Evolutionary conservation across 1,140 invertebrate genomes (phyloP).

Genomic region (Monomorium pharaonis): DNA sequence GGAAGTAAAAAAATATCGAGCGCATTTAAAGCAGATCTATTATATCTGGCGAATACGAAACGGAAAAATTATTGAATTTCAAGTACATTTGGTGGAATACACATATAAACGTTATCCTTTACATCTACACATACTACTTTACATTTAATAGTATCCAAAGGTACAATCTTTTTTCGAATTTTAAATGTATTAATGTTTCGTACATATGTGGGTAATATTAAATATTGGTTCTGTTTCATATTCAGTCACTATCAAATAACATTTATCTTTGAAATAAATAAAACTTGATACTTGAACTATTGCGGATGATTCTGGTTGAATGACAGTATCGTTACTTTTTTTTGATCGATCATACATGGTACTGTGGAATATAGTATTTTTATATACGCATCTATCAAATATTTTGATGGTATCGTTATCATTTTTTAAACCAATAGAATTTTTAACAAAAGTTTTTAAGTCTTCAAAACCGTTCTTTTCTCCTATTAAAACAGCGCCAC

Average conservation of each 20-base stretch:
- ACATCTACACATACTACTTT: conserved; percentile 7
- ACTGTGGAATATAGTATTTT: not conserved
- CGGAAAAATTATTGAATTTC: conserved; percentile 16
- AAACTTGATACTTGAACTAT: not conserved
- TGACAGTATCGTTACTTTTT: not conserved
- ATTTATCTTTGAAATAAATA: not conserved
- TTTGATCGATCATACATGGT: not conserved
- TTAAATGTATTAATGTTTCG: not conserved
- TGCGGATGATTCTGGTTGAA: not conserved
- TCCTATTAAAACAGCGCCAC: not conserved
- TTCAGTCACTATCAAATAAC: not conserved
- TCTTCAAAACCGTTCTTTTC: not conserved
- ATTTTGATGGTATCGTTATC: not conserved
- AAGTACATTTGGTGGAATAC: not conserved
- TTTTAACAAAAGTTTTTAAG: conserved; percentile 9
- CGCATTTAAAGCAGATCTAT: no score
- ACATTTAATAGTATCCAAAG: not conserved
- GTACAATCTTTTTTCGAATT: no score
- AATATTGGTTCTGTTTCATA: not conserved
- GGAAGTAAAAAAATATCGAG: no score
- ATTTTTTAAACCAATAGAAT: not conserved
- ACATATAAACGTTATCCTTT: not conserved
- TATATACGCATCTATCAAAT: not conserved
- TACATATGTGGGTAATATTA: not conserved
- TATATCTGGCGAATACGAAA: no score